Conservation (phyloP, 2,888 invertebrate species). For the Cephus spinipes region DNA sequence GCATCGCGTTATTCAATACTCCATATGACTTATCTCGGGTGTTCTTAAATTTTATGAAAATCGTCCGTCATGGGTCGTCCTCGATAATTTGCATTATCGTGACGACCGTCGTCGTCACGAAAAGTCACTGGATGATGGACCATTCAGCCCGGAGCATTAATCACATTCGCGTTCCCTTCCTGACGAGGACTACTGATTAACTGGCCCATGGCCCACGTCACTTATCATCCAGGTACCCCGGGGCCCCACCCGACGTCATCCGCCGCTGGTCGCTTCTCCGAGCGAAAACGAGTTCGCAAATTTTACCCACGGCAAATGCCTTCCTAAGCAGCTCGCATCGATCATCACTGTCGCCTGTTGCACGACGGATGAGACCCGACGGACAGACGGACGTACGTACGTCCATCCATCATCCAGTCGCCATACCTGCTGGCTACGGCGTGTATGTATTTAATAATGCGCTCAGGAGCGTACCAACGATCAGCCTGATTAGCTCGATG, state of each 20-base stretch:
- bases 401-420: constrained; percentile 62
- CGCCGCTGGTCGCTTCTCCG: constrained; percentile 27
- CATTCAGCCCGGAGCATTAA: not conserved
- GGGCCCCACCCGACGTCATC: constrained; percentile 25
- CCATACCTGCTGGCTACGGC: constrained; percentile 49
- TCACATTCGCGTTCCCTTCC: constrained; percentile 27
- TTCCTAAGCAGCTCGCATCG: constrained; percentile 57
- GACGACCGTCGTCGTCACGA: constrained; percentile 3
- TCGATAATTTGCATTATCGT: not conserved
- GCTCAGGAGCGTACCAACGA: constrained; percentile 15
- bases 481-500: constrained; percentile 18
- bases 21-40: not conserved
- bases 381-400: constrained; percentile 41
- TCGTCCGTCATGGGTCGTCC: not conserved
- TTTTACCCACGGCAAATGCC: constrained; percentile 35
- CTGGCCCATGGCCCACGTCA: constrained; percentile 12
- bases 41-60: not conserved
- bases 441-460: constrained; percentile 19
- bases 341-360: constrained; percentile 64
- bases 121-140: not conserved
- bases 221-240: constrained; percentile 11
- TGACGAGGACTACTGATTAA: constrained; percentile 26
- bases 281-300: constrained; percentile 49
- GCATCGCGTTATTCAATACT: constrained; percentile 15
- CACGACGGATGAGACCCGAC: constrained; percentile 32